phyloP scores from a whole-genome alignment of 2,888 invertebrate species.

The Melanchra persicariae region DNA sequence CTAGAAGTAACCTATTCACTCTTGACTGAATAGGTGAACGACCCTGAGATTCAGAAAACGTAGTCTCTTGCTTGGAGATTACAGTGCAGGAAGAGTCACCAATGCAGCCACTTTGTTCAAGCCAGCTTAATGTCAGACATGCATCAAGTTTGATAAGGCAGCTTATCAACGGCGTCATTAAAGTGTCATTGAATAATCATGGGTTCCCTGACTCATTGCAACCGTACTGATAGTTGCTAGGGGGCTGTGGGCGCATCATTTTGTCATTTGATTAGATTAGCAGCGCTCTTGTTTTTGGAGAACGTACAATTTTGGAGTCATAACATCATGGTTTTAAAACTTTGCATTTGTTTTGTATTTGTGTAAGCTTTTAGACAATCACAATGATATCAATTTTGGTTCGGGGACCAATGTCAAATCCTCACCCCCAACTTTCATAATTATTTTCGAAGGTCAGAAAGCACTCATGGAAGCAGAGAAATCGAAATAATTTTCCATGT shows the following conservation, averaged over 20 bases:
- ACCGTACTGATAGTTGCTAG: slow-evolving; percentile 37
- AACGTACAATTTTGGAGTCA: background rate
- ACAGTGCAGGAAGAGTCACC: background rate
- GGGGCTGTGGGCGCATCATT: slow-evolving; percentile 33
- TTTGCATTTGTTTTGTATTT: background rate
- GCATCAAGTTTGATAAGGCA: background rate
- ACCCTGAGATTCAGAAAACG: too few relatives aligned
- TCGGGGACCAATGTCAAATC: too few relatives aligned
- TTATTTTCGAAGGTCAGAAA: slow-evolving; percentile 9
- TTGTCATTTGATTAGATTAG: slow-evolving; percentile 29
- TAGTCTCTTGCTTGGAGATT: too few relatives aligned
- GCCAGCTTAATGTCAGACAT: slow-evolving; percentile 7
- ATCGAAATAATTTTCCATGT: background rate
- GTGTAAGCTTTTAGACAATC: background rate
- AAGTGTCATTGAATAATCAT: slow-evolving; percentile 30
- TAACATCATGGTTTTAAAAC: background rate
- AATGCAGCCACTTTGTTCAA: background rate
- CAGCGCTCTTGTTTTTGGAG: background rate
- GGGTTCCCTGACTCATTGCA: slow-evolving; percentile 21
- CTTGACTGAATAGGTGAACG: too few relatives aligned
- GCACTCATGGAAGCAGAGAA: background rate
- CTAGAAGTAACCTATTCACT: too few relatives aligned
- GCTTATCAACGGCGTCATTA: slow-evolving; percentile 22
- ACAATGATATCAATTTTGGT: background rate
- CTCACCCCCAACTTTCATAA: background rate